Conservation (phyloP, 2,113 vertebrate genomes). For the Nestor notabilis region DNA sequence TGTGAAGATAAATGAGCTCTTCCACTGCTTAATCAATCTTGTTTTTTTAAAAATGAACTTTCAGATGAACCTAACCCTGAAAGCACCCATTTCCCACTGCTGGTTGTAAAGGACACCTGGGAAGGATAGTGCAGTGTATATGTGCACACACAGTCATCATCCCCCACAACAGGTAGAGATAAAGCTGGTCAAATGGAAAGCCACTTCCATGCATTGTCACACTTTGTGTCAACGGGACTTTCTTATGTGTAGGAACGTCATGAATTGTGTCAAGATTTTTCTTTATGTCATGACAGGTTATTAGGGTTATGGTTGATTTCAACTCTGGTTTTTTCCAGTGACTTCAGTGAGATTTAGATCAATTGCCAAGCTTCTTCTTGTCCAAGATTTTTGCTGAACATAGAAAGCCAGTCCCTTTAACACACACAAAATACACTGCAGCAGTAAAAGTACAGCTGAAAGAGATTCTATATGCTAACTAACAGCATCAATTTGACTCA, state of each 20-base stretch:
- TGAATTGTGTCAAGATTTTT: background rate
- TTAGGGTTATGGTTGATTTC: background rate
- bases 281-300: background rate
- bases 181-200: background rate
- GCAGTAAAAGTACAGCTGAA: background rate
- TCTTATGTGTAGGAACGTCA: background rate
- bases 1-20: background rate
- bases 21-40: background rate
- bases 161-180: background rate
- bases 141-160: background rate
- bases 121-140: background rate
- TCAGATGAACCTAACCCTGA: background rate
- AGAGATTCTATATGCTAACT: background rate
- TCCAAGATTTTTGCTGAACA: background rate
- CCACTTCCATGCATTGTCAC: background rate
- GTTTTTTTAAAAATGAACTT: background rate
- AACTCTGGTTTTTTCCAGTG: background rate
- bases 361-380: background rate
- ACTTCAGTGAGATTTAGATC: background rate
- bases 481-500: background rate
- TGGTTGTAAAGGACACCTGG: background rate
- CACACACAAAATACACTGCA: rapidly evolving
- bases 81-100: background rate
- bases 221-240: background rate
- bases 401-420: background rate